Evolutionary conservation across 2,797 vertebrate species (phyloP).

Genomic region (Chiloscyllium punctatum): DNA sequence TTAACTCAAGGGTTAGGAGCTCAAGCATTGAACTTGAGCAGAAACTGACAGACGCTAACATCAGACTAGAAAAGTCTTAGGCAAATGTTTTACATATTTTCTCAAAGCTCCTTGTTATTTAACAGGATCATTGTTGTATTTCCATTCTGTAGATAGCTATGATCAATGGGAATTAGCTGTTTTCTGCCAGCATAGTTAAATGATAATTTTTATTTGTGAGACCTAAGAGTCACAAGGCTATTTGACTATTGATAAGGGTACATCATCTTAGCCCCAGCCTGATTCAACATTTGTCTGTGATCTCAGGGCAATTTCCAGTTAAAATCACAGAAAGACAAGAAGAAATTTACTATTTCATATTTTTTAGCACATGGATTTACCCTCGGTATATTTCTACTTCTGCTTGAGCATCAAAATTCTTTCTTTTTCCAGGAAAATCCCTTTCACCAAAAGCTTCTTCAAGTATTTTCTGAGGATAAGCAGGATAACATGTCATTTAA

Average conservation of each 20-base stretch:
- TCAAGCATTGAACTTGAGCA: neutral
- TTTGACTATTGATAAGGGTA: neutral
- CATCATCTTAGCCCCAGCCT: too few species aligned
- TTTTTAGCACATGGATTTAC: neutral
- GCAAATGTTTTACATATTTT: neutral
- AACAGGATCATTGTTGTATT: neutral
- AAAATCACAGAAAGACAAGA: neutral
- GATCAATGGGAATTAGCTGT: neutral
- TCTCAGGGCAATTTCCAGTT: neutral
- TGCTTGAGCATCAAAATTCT: neutral
- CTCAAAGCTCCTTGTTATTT: neutral
- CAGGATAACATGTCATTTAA: constrained; percentile 18
- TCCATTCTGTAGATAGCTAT: neutral
- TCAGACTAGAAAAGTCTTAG: neutral
- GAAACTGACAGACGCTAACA: neutral
- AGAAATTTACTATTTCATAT: neutral
- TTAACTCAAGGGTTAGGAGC: neutral
- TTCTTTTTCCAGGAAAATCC: constrained; percentile 14
- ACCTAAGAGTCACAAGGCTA: neutral
- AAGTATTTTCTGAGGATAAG: constrained; percentile 2
- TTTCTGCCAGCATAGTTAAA: neutral
- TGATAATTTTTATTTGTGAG: neutral
- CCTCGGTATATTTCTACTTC: neutral
- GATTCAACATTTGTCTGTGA: neutral
- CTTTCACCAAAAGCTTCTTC: constrained; percentile 21